Base-by-base conservation (phyloP, 2,797 vertebrate genomes). In the Coracias cyanogaster region DNA sequence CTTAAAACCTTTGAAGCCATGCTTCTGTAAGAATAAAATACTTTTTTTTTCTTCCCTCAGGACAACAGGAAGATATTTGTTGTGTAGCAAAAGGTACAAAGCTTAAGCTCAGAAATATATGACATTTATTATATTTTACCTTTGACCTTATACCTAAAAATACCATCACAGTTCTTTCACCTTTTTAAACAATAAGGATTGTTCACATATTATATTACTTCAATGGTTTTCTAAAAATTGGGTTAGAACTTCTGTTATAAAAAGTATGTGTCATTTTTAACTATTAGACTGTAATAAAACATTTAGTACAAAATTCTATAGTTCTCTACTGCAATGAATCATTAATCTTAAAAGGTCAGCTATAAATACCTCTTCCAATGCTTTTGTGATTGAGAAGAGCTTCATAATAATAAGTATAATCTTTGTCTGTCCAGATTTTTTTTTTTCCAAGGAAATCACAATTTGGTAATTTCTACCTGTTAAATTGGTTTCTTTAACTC, bases 301-400 rank as follows among this genome's bases (percentile, higher is more conserved):
- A 82, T 66, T 95, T 92, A 91, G 55, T 79, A 37, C 57, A 90
- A 89, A 97, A 95, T 90, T 89, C 82, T 94, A 79, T 54, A 70
- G 70, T 90, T 97, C 82, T 89, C 80, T 81, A 86, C 69, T 93
- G 64, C 73, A 82, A 83, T 62, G 52, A 97, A 94, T 97, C 94
- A 96, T 62, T 73, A 96, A 78, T 96, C 91, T 97, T 96, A 86
- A 97, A 98, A 98, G 96, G 96, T 97, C 98, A 98, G 62, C 82
- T 97, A 96, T 97, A 98, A 97, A 97, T 98, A 98, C 88, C 66
- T 96, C 95, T 86, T 93, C 89, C 95, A 96, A 96, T 94, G 95
- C 82, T 65, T 95, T 71, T 88, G 79, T 84, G 76, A 88, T 71
- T 93, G 78, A 92, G 86, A 96, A 87, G 28, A 55, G 28, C 64